Conservation (phyloP, 2,797 vertebrate species). For the Eulemur mongoz region DNA sequence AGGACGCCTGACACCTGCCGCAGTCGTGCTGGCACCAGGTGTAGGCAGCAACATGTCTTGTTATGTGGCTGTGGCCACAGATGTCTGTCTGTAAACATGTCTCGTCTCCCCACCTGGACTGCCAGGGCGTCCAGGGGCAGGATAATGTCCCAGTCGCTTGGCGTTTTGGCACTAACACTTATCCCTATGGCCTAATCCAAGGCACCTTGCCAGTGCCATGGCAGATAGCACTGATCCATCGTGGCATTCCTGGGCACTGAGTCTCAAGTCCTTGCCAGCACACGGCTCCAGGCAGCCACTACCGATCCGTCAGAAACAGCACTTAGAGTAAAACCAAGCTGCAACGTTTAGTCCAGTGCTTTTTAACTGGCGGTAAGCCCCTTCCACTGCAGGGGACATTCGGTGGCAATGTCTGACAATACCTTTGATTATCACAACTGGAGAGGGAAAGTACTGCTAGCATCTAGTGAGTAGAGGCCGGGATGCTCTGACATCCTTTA, state of each 20-base stretch:
- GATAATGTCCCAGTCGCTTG: neutral
- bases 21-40: fast-evolving
- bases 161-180: neutral
- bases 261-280: neutral
- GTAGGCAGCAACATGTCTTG: neutral
- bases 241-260: neutral
- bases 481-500: neutral
- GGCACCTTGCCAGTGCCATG: neutral
- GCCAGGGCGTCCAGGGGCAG: neutral
- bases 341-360: neutral
- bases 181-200: neutral
- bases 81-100: neutral
- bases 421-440: neutral
- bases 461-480: neutral
- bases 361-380: neutral
- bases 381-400: neutral
- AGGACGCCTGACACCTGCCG: neutral
- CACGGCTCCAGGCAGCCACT: neutral
- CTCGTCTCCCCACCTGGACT: neutral
- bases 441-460: neutral
- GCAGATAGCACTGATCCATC: conserved; percentile 5
- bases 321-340: neutral
- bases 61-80: neutral
- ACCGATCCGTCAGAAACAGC: fast-evolving
- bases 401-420: neutral